Evolutionary conservation across 2,888 invertebrate genomes (phyloP).

Genomic region (Xestia c-nigrum): DNA sequence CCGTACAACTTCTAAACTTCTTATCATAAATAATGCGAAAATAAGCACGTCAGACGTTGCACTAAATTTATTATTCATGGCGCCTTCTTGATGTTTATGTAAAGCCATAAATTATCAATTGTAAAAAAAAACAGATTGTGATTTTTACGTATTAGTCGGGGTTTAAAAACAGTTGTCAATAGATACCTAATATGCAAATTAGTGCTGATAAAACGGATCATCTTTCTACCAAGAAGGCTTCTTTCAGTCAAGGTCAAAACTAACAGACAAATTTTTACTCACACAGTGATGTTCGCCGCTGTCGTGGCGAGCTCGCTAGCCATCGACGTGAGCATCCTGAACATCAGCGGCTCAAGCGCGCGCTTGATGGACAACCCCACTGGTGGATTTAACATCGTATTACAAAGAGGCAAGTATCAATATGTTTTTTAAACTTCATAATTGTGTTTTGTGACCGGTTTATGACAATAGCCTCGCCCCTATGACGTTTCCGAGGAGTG

Average conservation of each 20-base stretch:
- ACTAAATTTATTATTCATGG: too few species aligned
- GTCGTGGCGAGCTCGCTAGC: slow-evolving; percentile 40
- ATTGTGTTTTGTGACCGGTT: not conserved
- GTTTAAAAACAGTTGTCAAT: too few species aligned
- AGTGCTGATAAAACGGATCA: not conserved
- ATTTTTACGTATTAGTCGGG: too few species aligned
- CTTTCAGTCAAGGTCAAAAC: not conserved
- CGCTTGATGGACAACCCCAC: slow-evolving; percentile 21
- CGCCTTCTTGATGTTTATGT: too few species aligned
- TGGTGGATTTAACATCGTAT: slow-evolving; percentile 40
- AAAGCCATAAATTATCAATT: too few species aligned
- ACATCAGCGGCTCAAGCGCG: slow-evolving; percentile 28
- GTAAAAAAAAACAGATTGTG: too few species aligned
- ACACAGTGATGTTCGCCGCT: slow-evolving; percentile 57
- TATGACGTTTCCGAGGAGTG: too few species aligned
- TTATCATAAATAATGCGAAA: too few species aligned
- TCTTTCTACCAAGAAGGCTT: not conserved
- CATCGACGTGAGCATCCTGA: slow-evolving; percentile 34
- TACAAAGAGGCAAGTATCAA: slow-evolving; percentile 50
- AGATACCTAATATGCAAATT: too few species aligned
- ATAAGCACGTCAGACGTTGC: too few species aligned
- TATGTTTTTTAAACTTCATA: not conserved
- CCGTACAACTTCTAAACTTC: too few species aligned
- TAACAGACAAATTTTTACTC: not conserved
- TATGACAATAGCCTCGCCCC: too few species aligned